phyloP scores from a whole-genome alignment of 2,888 invertebrate genomes.

The Epirrhoe alternata region DNA sequence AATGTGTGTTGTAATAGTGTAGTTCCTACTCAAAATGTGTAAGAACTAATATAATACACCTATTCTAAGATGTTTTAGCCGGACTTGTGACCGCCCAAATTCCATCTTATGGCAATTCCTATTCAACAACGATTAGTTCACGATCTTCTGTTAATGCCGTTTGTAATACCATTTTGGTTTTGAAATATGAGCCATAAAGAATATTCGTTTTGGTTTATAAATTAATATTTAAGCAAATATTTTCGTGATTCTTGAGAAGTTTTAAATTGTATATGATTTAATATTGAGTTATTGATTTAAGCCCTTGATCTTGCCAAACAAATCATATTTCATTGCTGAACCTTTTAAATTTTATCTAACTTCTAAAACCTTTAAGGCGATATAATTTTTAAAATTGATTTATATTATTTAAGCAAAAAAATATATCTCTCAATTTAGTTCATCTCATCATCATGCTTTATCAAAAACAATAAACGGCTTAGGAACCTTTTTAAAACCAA shows the following conservation, averaged over 20 bases:
- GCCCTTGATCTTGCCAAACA: neutral
- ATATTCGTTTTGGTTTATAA: slow-evolving; percentile 65
- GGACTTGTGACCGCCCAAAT: neutral
- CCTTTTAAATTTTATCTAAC: neutral
- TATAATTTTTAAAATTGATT: no score
- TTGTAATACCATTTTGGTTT: slow-evolving; percentile 58
- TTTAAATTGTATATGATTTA: slow-evolving; percentile 29
- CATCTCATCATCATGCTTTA: neutral
- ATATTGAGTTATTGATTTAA: slow-evolving; percentile 36
- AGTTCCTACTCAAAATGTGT: no score
- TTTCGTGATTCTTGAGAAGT: slow-evolving; percentile 39
- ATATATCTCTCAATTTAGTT: no score
- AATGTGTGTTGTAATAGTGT: no score
- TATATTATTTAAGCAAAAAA: no score
- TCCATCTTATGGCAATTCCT: slow-evolving; percentile 65
- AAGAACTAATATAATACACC: no score
- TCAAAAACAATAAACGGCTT: neutral
- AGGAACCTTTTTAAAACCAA: slow-evolving; percentile 9
- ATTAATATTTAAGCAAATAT: slow-evolving; percentile 67
- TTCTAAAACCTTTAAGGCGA: no score
- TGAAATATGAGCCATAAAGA: slow-evolving; percentile 63
- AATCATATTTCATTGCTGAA: neutral
- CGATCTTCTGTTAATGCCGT: slow-evolving; percentile 60
- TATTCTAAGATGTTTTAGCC: neutral
- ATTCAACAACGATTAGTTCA: slow-evolving; percentile 70